These are phyloP conservation scores for Loriculus beryllinus DNA, from an alignment of 2,797 vertebrate species.

Conservation along the genomic window DNA sequence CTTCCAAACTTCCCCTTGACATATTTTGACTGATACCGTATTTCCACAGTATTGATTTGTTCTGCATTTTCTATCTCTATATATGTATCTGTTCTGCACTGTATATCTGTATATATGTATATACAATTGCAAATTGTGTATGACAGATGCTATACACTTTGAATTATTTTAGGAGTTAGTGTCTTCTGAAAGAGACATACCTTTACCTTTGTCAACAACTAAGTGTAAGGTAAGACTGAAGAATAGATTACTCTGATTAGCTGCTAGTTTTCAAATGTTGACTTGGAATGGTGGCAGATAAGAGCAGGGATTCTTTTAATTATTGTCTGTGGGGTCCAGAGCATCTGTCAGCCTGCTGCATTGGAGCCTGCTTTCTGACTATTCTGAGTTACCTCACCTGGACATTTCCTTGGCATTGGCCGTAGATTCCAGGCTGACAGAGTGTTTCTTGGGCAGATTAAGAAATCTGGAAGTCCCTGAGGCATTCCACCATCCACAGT, in stretches of 20 bases:
- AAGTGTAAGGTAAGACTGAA: not conserved
- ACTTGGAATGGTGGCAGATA: not conserved
- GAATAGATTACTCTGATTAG: not conserved
- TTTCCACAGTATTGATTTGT: not conserved
- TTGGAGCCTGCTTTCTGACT: not conserved
- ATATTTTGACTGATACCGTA: not conserved
- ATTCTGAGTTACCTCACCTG: not conserved
- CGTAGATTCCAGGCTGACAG: not conserved
- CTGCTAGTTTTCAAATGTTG: not conserved
- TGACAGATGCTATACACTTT: not conserved
- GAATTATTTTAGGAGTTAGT: not conserved
- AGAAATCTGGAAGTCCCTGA: not conserved
- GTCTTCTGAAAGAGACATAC: not conserved
- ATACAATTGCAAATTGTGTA: not conserved
- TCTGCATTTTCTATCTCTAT: not conserved
- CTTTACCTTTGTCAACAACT: not conserved
- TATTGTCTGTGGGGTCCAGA: not conserved
- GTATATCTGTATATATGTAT: not conserved
- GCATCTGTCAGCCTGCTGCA: not conserved
- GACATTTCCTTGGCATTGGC: not conserved
- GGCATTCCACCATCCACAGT: fast-evolving
- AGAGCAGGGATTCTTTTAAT: not conserved
- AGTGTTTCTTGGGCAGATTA: not conserved
- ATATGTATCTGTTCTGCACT: not conserved
- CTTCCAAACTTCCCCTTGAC: not conserved